These are phyloP conservation scores for Idaea aversata DNA, from an alignment of 2,888 invertebrate species.

Conservation along the genomic window DNA sequence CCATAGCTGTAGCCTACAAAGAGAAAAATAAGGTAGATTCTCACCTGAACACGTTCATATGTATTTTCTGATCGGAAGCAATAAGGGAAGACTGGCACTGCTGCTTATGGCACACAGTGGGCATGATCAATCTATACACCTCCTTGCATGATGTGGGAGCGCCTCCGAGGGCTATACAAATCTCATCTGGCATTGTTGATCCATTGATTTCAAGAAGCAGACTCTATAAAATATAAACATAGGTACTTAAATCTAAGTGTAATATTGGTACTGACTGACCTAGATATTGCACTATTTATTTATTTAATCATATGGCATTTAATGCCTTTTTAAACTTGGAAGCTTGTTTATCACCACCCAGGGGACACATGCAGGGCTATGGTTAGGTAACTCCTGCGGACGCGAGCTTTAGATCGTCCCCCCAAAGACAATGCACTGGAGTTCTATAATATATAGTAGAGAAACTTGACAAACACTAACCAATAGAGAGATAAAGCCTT, in stretches of 20 bases:
- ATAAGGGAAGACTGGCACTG: slow-evolving; percentile 65
- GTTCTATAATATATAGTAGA: too few relatives aligned
- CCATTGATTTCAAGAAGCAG: slow-evolving; percentile 64
- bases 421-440: too few relatives aligned
- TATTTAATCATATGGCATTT: too few relatives aligned
- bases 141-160: slow-evolving; percentile 67
- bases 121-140: slow-evolving; percentile 64
- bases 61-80: slow-evolving; percentile 67
- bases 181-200: slow-evolving; percentile 61
- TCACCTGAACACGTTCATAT: slow-evolving; percentile 65
- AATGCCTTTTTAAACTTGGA: too few relatives aligned
- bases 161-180: slow-evolving; percentile 65
- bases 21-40: slow-evolving; percentile 2
- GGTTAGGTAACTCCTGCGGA: too few relatives aligned
- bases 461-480: neutral
- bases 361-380: too few relatives aligned
- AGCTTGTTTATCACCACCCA: too few relatives aligned
- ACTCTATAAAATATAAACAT: slow-evolving; percentile 46
- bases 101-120: slow-evolving; percentile 58
- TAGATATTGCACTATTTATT: too few relatives aligned
- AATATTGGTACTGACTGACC: too few relatives aligned
- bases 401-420: too few relatives aligned
- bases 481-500: neutral
- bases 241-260: slow-evolving; percentile 5
- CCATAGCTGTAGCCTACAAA: neutral